Percentiles rank a stretch among this genome's conserved stretches.
phyloP scores from a whole-genome alignment of 2,113 vertebrate genomes.

The Romanogobio albipinnatus region DNA sequence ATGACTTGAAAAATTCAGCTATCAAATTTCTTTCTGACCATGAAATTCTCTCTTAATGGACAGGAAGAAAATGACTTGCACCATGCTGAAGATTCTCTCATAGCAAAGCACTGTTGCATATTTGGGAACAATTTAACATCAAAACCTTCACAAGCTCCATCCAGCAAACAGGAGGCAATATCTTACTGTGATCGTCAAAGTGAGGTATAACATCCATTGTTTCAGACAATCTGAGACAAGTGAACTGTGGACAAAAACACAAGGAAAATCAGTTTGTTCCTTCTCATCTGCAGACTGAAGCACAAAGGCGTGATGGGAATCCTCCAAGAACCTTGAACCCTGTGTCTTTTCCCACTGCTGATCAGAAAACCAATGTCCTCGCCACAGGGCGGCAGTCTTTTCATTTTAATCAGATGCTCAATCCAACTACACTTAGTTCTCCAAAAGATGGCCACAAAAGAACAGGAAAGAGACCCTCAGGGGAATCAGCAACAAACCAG shows the following conservation, averaged over 20 bases:
- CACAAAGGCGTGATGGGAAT: background rate
- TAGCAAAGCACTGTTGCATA: conserved; percentile 9
- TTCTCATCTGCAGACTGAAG: conserved; percentile 28
- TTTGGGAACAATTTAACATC: background rate
- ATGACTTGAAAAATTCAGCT: background rate
- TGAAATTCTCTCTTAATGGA: background rate
- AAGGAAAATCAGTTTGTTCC: conserved; percentile 37
- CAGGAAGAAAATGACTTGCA: background rate
- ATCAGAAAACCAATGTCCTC: conserved; percentile 10
- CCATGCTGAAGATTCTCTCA: background rate
- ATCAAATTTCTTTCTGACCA: background rate
- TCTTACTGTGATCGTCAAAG: background rate
- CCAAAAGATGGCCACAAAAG: background rate
- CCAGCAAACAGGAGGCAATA: background rate
- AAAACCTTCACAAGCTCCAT: background rate
- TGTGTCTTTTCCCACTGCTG: background rate
- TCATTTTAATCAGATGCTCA: conserved; percentile 29
- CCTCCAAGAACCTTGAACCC: conserved; percentile 55
- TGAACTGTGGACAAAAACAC: background rate
- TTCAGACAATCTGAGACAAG: background rate
- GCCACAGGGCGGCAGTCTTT: conserved; percentile 71
- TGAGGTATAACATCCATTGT: background rate
- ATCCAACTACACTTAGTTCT: background rate
- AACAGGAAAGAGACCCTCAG: conserved; percentile 17
- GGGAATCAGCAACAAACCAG: conserved; percentile 38